Base-by-base conservation (phyloP, 1,140 invertebrate species). In the Maniola jurtina region DNA sequence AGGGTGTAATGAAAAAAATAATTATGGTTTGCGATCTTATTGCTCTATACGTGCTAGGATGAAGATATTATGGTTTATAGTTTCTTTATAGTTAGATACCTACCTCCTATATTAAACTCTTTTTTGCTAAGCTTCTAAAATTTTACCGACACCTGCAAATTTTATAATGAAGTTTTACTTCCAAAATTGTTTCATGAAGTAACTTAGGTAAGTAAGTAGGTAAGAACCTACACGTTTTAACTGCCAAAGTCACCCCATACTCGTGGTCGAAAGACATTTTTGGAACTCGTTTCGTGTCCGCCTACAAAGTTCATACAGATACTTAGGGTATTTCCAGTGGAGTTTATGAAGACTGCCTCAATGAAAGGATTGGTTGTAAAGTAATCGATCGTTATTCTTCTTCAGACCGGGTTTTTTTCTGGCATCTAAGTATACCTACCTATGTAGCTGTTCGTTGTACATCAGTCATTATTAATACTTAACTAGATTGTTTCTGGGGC, bases 291-390 rank as follows among this genome's bases (percentile, higher is more conserved):
- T 68, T 72, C 68, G 68, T 64, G 48, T 66, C 9, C 15, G 61
- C 58, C 67, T 73, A 72, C 61, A 34, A 77, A 72, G 63, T 74
- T 75, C 69, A 66, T 62, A 69, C 72, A 72, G 64, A 52, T 65
- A 60, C 64, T 65, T 71, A 73, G 61, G 62, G 61, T 69, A 61
- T 69, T 65, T 68, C 58, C 61, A 48, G 38, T 34, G 40, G 16
- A 48, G 52, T 57, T 59, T 25, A 36, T 47, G 54, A 57, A 52
- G 50, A 58, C 48, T 45, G 45, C 35, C 55, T 25, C 60, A 50
- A 60, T 70, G 59, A 62, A 66, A 62, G 50, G 61, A 40, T 61
- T 54, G 14, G 50, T 65, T 45, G 34, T 57, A 16, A 65, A 25
- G 40, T 40, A 14, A 65, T 65, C 34, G 45, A 59, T 25, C 4